Base-by-base conservation (phyloP, 2,797 vertebrate species). In the Protonibea diacanthus region DNA sequence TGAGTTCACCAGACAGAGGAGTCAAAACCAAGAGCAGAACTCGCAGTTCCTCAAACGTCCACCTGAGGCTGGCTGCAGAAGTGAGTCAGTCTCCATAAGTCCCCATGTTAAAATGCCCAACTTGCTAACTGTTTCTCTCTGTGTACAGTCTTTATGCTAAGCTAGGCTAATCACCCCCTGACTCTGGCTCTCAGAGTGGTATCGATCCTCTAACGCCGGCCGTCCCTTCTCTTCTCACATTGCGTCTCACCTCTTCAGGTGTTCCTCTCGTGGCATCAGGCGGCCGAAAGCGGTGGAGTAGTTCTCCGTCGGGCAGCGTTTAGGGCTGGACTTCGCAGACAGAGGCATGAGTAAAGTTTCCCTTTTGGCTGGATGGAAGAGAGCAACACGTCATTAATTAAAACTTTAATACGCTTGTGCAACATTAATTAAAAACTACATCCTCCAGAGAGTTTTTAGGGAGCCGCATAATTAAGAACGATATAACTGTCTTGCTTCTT, bases 261-360 rank as follows among this genome's bases (percentile, higher is more conserved):
- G 96, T 78, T 97, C 95, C 18, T 95, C 95, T 90, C 91, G 94
- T 40, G 94, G 95, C 87, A 97, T 91, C 56, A 94, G 90, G 79
- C 96, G 95, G 80, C 96, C 97, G 49, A 99, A 97, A 9, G 97
- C 98, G 3, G 97, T 97, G 83, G 98, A 99, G 81, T 96, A 93
- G 85, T 99, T 99, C 86, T 99, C 98, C 13, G 95, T 95, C 1
- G 98, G 98, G 85, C 96, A 97, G 74, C 98, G 95, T 91, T 99
- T 99, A 0, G 98, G 98, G 77, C 98, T 99, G 86, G 96, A 98
- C 47, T 95, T 97, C 27, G 97, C 96, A 7, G 96, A 96, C 76
- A 96, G 76, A 0, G 97, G 96, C 42, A 85, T 91, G 66, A 98
- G 84, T 88, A 99, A 92, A 14, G 96, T 97, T 76, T 97, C 97